Evolutionary conservation across 2,888 invertebrate species (phyloP).

Genomic region (Euclidia mi): DNA sequence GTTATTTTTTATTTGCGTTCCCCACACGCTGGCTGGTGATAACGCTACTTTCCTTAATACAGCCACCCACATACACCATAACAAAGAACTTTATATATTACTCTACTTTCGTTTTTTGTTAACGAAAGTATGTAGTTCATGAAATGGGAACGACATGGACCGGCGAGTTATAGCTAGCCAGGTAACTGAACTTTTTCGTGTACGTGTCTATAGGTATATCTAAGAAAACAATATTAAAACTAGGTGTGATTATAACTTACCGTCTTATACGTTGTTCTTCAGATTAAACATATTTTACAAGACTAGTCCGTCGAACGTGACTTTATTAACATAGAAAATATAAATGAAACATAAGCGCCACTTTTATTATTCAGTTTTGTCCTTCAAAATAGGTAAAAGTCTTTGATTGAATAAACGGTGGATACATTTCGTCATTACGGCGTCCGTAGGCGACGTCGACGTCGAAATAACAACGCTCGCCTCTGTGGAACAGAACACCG

Average conservation of each 20-base stretch:
- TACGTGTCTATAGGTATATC: background rate
- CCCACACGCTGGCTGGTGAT: constrained; percentile 63
- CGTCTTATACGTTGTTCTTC: too few species aligned
- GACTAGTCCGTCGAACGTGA: too few species aligned
- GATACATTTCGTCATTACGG: constrained; percentile 53
- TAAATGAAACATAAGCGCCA: background rate
- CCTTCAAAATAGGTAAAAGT: constrained; percentile 22
- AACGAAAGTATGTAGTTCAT: constrained; percentile 53
- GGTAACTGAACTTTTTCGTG: constrained; percentile 6
- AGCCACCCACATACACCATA: constrained; percentile 58
- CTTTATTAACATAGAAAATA: background rate
- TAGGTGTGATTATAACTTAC: too few species aligned
- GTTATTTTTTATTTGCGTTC: constrained; percentile 72
- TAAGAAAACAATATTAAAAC: too few species aligned
- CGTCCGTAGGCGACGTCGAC: constrained; percentile 50
- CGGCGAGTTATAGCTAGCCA: constrained; percentile 17
- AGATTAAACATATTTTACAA: too few species aligned
- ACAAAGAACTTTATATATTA: constrained; percentile 65
- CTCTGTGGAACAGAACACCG: constrained; percentile 54
- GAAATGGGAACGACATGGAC: constrained; percentile 41
- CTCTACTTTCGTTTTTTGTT: constrained; percentile 56
- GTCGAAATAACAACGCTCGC: constrained; percentile 57
- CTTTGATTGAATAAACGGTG: constrained; percentile 53
- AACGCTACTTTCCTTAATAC: constrained; percentile 71
- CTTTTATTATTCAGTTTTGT: constrained; percentile 24